Evolutionary conservation across 2,888 invertebrate genomes (phyloP).

Genomic region (Hirtodrosophila trivittata): DNA sequence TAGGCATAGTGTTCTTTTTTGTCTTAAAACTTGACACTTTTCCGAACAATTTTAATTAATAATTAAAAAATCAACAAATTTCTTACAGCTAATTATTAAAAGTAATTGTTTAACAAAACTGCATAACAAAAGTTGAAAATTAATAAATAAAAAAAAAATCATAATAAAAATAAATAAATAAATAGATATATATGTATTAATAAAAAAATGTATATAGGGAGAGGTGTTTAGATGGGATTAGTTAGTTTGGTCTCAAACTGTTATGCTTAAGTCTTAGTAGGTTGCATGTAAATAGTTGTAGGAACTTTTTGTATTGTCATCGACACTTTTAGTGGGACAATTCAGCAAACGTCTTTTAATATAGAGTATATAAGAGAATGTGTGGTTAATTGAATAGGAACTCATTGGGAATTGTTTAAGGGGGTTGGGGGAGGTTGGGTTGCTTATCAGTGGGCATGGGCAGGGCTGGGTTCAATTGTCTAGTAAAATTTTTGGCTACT

Average conservation of each 20-base stretch:
- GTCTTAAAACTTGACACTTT: slow-evolving; percentile 48
- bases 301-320: slow-evolving; percentile 62
- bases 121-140: slow-evolving; percentile 65
- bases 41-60: slow-evolving; percentile 64
- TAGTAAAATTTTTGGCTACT: slow-evolving; percentile 43
- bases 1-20: slow-evolving; percentile 52
- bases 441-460: slow-evolving; percentile 40
- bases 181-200: slow-evolving; percentile 10
- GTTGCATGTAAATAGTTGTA: slow-evolving; percentile 25
- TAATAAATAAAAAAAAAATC: slow-evolving; percentile 20
- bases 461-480: slow-evolving; percentile 36
- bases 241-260: slow-evolving; percentile 26
- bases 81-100: slow-evolving; percentile 62
- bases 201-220: no score
- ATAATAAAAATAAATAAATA: slow-evolving; percentile 1
- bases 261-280: slow-evolving; percentile 27
- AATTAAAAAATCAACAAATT: slow-evolving; percentile 60
- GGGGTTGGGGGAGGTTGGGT: slow-evolving; percentile 6
- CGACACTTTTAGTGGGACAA: slow-evolving; percentile 49
- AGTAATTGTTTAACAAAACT: slow-evolving; percentile 64
- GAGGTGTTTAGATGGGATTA: background rate
- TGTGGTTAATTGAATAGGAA: slow-evolving; percentile 50
- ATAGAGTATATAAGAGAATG: slow-evolving; percentile 8
- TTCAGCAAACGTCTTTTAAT: slow-evolving; percentile 67
- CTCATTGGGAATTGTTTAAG: slow-evolving; percentile 20